Conservation (phyloP, 2,797 vertebrate genomes). For the Synanceia verrucosa region DNA sequence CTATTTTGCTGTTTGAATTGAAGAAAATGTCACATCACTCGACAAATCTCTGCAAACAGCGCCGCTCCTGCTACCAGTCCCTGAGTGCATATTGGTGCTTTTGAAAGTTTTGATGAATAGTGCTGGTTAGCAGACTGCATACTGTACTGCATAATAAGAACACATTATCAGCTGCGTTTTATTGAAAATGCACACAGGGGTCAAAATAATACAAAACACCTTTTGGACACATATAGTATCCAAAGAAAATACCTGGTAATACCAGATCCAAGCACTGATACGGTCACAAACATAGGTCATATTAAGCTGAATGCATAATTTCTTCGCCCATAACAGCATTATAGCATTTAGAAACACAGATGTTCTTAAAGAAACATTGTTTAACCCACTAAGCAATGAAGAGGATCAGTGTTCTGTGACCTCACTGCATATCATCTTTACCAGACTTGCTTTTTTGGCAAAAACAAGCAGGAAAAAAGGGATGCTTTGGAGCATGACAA, state of each 20-base stretch:
- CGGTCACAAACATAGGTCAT: not conserved
- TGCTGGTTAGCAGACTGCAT: not conserved
- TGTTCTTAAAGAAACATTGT: not conserved
- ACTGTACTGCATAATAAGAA: conserved; percentile 1
- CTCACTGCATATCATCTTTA: not conserved
- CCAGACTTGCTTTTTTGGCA: not conserved
- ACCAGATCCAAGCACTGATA: not conserved
- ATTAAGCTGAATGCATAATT: not conserved
- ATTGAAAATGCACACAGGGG: not conserved
- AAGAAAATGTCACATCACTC: conserved; percentile 34
- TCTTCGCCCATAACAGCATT: not conserved
- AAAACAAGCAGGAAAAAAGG: not conserved
- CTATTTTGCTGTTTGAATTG: conserved; percentile 15
- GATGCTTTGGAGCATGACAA: no score
- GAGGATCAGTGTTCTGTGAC: not conserved
- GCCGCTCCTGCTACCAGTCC: not conserved
- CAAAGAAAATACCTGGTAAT: no score
- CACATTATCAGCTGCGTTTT: not conserved
- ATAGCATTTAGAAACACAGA: not conserved
- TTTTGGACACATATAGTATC: no score
- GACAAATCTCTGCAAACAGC: conserved; percentile 24
- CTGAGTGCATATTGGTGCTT: conserved; percentile 19
- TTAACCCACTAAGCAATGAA: not conserved
- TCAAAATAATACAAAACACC: not conserved
- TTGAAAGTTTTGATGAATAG: not conserved